Evolutionary conservation across 2,888 invertebrate species (phyloP), one percentile per base, ranked within the genome.

Genomic region (Mellilla xanthometata): DNA sequence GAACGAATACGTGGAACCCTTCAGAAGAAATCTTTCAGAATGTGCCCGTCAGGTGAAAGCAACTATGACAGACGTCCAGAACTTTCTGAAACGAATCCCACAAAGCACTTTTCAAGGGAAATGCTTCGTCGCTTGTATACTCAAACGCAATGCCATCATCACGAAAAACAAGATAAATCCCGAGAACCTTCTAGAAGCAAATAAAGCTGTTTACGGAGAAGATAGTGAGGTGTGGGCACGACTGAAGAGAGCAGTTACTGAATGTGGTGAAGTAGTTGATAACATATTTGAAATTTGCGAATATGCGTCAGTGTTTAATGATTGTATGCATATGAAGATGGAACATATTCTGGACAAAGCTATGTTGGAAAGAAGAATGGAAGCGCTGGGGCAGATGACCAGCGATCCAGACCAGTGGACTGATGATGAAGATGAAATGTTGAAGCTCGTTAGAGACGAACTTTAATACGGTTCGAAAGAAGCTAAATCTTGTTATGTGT

Each of bases 321-420:
- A 89, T 41, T 89, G 88, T 29, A 89, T 89, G 88, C 87, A 88
- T 61, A 81, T 86, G 60, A 84, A 79, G 42, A 86, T 87, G 87
- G 88, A 88, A 29, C 88, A 89, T 62, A 72, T 88, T 2, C 43
- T 89, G 30, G 87, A 88, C 34, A 83, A 81, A 49, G 68, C 82
- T 33, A 83, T 72, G 3, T 80, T 88, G 83, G 85, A 88, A 31
- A 65, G 86, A 2, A 60, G 88, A 0, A 81, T 89, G 87, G 79
- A 85, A 39, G 84, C 86, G 0, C 50, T 89, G 13, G 85, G 84
- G 0, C 78, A 88, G 51, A 81, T 89, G 72, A 70, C 76, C 0
- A 56, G 68, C 0, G 55, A 82, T 15, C 71, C 77, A 0, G 85
- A 87, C n/a, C 64, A 71, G n/a, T 83, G 83, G 83, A 68, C 59